A percentile compares a stretch with the other conserved stretches of the same genome.
phyloP scores from a whole-genome alignment of 2,888 invertebrate genomes.

The Caenorhabditis macrosperma region DNA sequence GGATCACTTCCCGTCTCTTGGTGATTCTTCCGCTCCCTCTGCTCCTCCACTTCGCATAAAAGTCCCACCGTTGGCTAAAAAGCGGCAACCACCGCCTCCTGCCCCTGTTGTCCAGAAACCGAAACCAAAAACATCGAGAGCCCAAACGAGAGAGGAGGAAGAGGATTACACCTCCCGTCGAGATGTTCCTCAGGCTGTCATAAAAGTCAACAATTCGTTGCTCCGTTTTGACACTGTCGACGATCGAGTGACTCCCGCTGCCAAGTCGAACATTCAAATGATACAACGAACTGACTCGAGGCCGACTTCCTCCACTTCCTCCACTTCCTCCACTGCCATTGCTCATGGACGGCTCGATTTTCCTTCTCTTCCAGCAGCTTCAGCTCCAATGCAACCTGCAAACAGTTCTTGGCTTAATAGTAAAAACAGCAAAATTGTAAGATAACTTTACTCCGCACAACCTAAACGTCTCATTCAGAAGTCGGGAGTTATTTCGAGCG shows the following conservation, averaged over 20 bases:
- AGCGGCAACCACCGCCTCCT: slow-evolving; percentile 33
- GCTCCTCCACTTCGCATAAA: slow-evolving; percentile 32
- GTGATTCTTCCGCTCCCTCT: slow-evolving; percentile 27
- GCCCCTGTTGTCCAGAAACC: slow-evolving; percentile 3
- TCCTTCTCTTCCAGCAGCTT: slow-evolving; percentile 48
- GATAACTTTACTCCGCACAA: not conserved
- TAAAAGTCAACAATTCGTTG: slow-evolving; percentile 46
- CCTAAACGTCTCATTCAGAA: slow-evolving; percentile 27
- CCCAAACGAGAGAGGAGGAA: slow-evolving; percentile 7
- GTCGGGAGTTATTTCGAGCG: slow-evolving; percentile 37
- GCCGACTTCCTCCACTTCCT: slow-evolving; percentile 4
- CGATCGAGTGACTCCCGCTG: slow-evolving; percentile 13
- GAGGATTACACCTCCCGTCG: slow-evolving; percentile 21
- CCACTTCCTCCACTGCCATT: slow-evolving; percentile 1
- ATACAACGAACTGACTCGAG: slow-evolving; percentile 29
- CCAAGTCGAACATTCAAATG: slow-evolving; percentile 57
- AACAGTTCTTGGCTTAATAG: slow-evolving; percentile 52
- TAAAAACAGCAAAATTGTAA: slow-evolving; percentile 42
- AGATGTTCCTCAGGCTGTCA: slow-evolving; percentile 47
- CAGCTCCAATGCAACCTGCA: slow-evolving; percentile 36
- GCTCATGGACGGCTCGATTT: slow-evolving; percentile 29
- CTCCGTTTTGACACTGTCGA: slow-evolving; percentile 53
- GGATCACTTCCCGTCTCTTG: slow-evolving; percentile 62
- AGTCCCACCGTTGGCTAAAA: slow-evolving; percentile 36
- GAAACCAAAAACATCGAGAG: not conserved